phyloP scores from a whole-genome alignment of 2,888 invertebrate genomes.

The Lordiphosa andalusiaca region DNA sequence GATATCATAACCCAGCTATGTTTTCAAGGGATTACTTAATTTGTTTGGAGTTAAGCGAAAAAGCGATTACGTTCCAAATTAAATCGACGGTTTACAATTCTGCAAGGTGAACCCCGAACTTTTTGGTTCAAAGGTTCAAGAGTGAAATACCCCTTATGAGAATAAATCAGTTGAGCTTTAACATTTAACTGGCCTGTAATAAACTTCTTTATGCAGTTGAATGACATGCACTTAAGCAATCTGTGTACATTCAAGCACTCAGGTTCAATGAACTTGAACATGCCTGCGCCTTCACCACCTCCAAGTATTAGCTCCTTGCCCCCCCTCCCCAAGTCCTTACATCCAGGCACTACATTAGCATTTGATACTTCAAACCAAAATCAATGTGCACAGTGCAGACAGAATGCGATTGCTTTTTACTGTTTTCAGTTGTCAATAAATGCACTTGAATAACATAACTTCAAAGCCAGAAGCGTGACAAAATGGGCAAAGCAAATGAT shows the following conservation, averaged over 20 bases:
- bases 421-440: constrained; percentile 9
- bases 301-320: background rate
- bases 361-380: constrained; percentile 19
- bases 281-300: too few species aligned
- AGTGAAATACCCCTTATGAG: too few species aligned
- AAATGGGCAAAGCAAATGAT: constrained; percentile 34
- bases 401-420: constrained; percentile 11
- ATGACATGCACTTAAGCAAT: constrained; percentile 1
- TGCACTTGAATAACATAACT: constrained; percentile 24
- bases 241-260: background rate
- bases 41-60: too few species aligned
- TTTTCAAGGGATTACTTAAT: too few species aligned
- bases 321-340: background rate
- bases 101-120: too few species aligned
- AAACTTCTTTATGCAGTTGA: background rate
- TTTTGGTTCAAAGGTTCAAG: too few species aligned
- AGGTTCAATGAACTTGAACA: constrained; percentile 1
- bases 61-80: too few species aligned
- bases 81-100: too few species aligned
- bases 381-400: constrained; percentile 8
- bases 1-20: too few species aligned
- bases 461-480: constrained; percentile 9
- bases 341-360: constrained; percentile 13
- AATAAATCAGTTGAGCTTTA: too few species aligned
- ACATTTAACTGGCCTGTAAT: too few species aligned